These are phyloP conservation scores for Zhuqinia jingwanae DNA, from an alignment of 2,888 invertebrate species.

Conservation along the genomic window DNA sequence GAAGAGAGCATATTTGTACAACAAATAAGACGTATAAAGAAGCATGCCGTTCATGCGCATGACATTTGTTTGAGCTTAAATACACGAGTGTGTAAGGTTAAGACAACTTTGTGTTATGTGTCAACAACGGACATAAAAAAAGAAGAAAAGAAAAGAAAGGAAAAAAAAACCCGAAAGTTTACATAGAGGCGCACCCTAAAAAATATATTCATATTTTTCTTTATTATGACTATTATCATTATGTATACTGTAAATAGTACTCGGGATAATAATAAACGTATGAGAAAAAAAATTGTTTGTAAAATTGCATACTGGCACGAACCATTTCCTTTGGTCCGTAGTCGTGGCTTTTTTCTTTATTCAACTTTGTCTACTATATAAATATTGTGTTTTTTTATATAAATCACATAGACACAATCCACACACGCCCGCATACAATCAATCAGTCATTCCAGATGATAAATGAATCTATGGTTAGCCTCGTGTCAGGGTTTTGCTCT, in stretches of 20 bases:
- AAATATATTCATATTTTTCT: constrained; percentile 27
- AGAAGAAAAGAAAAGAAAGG: constrained; percentile 29
- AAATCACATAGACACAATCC: neutral
- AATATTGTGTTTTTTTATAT: constrained; percentile 16
- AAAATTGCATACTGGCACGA: constrained; percentile 72
- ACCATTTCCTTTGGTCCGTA: constrained; percentile 47
- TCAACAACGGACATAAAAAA: constrained; percentile 58
- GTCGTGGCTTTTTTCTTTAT: constrained; percentile 19
- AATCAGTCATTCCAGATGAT: constrained; percentile 73
- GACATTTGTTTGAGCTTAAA: constrained; percentile 8
- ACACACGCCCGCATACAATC: constrained; percentile 56
- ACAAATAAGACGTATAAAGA: neutral
- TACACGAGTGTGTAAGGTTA: constrained; percentile 43
- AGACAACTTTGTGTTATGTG: constrained; percentile 51
- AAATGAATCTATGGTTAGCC: constrained; percentile 74
- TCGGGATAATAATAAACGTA: constrained; percentile 49
- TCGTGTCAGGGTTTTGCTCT: constrained; percentile 72
- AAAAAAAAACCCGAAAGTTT: constrained; percentile 46
- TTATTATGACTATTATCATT: constrained; percentile 57
- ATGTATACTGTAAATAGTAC: constrained; percentile 60
- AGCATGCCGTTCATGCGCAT: constrained; percentile 37
- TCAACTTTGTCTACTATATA: neutral
- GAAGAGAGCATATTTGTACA: neutral
- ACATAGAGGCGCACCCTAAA: constrained; percentile 59
- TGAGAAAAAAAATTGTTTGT: constrained; percentile 45